phyloP scores from a whole-genome alignment of 2,797 vertebrate genomes.

The Notoglanidium macrostoma region DNA sequence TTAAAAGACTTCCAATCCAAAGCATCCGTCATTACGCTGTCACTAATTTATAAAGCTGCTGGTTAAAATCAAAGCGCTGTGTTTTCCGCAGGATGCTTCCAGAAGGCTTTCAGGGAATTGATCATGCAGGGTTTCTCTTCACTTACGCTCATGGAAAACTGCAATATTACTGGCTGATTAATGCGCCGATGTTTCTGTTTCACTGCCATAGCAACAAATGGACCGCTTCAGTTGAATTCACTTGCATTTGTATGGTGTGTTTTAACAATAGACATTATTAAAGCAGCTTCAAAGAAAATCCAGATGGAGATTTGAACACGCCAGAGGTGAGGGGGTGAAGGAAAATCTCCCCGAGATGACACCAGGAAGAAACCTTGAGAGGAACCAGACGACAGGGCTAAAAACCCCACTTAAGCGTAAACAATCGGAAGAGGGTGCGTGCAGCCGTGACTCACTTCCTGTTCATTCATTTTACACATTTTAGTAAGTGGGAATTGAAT shows the following conservation, averaged over 20 bases:
- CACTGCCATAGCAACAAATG: neutral
- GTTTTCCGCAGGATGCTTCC: neutral
- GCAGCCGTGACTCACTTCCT: neutral
- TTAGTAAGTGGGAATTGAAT: neutral
- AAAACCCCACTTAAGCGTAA: neutral
- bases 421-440: neutral
- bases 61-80: neutral
- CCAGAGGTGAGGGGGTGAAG: neutral
- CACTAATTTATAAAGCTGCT: neutral
- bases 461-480: neutral
- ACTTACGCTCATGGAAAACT: neutral
- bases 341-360: neutral
- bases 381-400: neutral
- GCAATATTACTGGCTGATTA: neutral
- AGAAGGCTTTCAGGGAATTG: no score
- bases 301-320: neutral
- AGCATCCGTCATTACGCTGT: neutral
- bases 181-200: no score
- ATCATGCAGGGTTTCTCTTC: neutral
- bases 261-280: neutral
- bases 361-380: neutral
- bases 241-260: neutral
- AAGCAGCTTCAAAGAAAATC: neutral
- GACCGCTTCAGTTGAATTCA: neutral
- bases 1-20: neutral